phyloP scores from a whole-genome alignment of 1,140 invertebrate species.

The Arctopsyche grandis region DNA sequence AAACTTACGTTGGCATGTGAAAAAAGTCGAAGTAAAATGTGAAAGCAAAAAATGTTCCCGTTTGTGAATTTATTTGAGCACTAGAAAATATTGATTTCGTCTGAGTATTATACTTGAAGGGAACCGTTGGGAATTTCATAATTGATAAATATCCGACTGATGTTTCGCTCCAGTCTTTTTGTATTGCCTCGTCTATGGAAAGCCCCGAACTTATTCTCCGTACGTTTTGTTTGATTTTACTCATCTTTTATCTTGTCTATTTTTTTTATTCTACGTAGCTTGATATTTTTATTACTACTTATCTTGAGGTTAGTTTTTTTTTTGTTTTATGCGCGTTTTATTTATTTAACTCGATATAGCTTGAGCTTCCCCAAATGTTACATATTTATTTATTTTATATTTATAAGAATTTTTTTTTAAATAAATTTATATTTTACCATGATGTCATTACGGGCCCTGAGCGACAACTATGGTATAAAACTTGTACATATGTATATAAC shows the following conservation, averaged over 20 bases:
- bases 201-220: conserved; percentile 5
- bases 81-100: conserved; percentile 50
- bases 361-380: too few species aligned
- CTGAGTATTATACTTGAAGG: conserved; percentile 35
- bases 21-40: conserved; percentile 6
- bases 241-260: neutral
- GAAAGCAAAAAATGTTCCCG: neutral
- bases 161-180: conserved; percentile 40
- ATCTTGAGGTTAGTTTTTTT: too few species aligned
- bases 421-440: too few species aligned
- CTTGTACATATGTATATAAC: too few species aligned
- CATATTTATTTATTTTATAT: too few species aligned
- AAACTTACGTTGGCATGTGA: neutral
- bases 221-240: neutral
- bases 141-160: conserved; percentile 53
- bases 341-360: too few species aligned
- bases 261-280: too few species aligned
- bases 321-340: too few species aligned
- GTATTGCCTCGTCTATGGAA: neutral
- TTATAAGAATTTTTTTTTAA: too few species aligned
- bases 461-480: too few species aligned
- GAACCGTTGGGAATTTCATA: conserved; percentile 46
- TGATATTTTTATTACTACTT: neutral
- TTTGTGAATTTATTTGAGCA: conserved; percentile 39
- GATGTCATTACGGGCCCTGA: too few species aligned